phyloP scores from a whole-genome alignment of 2,797 vertebrate species.

The Cyprinodon diabolis region DNA sequence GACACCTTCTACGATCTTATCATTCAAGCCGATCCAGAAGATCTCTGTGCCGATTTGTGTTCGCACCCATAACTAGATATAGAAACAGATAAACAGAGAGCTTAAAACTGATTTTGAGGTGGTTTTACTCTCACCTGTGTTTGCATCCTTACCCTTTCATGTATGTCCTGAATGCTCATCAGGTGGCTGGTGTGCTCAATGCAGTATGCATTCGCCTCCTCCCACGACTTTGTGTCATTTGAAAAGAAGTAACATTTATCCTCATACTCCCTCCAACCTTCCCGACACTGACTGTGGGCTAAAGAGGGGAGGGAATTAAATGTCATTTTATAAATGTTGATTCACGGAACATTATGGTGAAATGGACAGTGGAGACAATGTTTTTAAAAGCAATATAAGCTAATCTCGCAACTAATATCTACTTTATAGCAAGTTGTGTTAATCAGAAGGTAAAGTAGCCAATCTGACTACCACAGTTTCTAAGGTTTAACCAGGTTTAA shows the following conservation, averaged over 20 bases:
- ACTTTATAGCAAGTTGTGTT: neutral
- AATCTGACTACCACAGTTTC: neutral
- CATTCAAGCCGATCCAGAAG: conserved; percentile 84
- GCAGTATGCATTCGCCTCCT: conserved; percentile 70
- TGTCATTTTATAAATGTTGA: neutral
- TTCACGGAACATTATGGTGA: neutral
- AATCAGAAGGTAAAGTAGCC: neutral
- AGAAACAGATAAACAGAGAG: neutral
- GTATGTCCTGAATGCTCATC: conserved; percentile 76
- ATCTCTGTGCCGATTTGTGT: conserved; percentile 72
- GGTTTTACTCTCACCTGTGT: neutral
- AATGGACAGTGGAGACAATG: neutral
- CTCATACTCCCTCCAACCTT: conserved; percentile 77
- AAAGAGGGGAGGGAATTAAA: conserved; percentile 2
- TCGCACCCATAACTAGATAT: conserved; percentile 75
- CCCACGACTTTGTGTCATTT: conserved; percentile 69
- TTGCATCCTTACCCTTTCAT: conserved; percentile 76
- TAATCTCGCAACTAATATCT: neutral
- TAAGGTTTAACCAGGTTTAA: neutral
- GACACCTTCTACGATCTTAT: conserved; percentile 60
- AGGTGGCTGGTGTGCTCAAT: conserved; percentile 60
- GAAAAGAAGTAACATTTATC: conserved; percentile 81
- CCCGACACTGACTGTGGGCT: conserved; percentile 74
- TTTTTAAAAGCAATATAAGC: neutral
- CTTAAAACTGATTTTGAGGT: neutral